Conservation (phyloP, 2,113 vertebrate species). For the Anolis sagrei region DNA sequence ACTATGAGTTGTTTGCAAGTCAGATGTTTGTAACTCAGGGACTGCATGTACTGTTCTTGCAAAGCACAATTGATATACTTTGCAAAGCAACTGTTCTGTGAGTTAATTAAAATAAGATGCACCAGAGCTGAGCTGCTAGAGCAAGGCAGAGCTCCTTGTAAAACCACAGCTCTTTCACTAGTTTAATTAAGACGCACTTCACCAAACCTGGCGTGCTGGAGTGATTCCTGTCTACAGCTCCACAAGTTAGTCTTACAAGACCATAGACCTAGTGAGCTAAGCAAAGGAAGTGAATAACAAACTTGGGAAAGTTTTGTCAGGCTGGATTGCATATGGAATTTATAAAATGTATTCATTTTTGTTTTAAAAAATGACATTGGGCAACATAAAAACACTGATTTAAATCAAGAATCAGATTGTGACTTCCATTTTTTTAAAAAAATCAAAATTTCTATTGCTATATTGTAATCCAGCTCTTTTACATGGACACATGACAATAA, state of each 20-base stretch:
- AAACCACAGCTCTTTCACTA: neutral
- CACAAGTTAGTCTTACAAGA: neutral
- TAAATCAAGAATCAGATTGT: neutral
- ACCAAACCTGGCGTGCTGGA: neutral
- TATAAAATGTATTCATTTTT: too few relatives aligned
- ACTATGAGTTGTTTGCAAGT: too few relatives aligned
- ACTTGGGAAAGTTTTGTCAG: too few relatives aligned
- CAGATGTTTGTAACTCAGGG: too few relatives aligned
- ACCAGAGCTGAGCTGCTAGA: neutral
- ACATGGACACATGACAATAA: too few relatives aligned
- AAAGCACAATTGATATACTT: neutral
- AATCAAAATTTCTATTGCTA: too few relatives aligned
- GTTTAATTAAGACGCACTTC: neutral
- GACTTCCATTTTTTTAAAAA: too few relatives aligned
- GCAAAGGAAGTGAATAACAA: neutral
- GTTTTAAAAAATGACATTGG: neutral
- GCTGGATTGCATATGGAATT: too few relatives aligned
- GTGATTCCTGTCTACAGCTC: neutral
- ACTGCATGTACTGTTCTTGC: too few relatives aligned
- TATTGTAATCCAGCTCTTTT: too few relatives aligned
- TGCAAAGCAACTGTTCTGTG: neutral
- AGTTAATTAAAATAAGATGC: neutral
- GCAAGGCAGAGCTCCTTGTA: neutral
- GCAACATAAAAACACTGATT: neutral
- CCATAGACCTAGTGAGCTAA: neutral